Evolutionary conservation across 2,797 vertebrate genomes (phyloP), one percentile per base, ranked within the genome.

Genomic region (Buphagus erythrorhynchus): DNA sequence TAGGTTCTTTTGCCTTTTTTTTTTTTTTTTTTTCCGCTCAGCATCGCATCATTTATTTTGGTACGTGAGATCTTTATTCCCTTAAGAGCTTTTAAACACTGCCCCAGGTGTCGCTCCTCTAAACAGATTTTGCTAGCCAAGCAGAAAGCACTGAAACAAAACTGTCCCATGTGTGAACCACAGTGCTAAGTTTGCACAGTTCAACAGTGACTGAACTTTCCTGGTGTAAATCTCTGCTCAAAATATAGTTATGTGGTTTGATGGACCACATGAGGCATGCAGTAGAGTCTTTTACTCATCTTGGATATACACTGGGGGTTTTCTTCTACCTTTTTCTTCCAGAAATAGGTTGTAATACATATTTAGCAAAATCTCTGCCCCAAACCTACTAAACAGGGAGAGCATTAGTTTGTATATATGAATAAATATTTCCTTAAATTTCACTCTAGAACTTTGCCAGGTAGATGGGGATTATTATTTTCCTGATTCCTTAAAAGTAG

Each of bases 191-290:
- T 31, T 80, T 51, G 31, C 11, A 10, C 20, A 7, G 42, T 1
- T 3, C n/a, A 61, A 1, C 40, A 33, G 2, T 4, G 45, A 58
- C 21, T 25, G n/a, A 42, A n/a, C 8, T 74, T 57, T 20, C 26
- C 3, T 16, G 4, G 6, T 43, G 1, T 45, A 24, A 78, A 57
- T 57, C 38, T 77, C 24, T 58, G 67, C 42, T 72, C 29, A 22
- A 16, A 61, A 42, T 54, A 57, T 7, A 57, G 36, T 21, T 81
- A 3, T 0, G 13, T 58, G 63, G 49, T 40, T 72, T 55, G 77
- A 29, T 16, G 1, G 49, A 25, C 16, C 13, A 3, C 1, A 0
- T 19, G 48, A 55, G n/a, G 16, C 0, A 0, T n/a, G 13, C 22
- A 52, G 20, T 8, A 20, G 11, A 46, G 29, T 42, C 28, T 51